phyloP scores from a whole-genome alignment of 2,113 vertebrate species.

The Syngnathus scovelli region DNA sequence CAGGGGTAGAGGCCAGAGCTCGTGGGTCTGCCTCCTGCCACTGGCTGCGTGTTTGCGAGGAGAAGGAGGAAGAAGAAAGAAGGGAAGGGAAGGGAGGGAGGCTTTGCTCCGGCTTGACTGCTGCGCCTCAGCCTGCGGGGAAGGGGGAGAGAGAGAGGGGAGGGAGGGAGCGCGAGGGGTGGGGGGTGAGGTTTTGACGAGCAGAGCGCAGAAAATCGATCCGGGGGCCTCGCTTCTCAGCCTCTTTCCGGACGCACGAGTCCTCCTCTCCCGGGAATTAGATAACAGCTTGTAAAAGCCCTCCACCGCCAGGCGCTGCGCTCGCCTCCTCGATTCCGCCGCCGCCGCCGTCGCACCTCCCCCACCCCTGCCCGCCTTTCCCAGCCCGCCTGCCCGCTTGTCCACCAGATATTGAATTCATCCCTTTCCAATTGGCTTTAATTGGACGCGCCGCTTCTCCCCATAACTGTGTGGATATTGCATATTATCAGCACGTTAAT shows the following conservation, averaged over 20 bases:
- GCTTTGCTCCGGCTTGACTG: conserved; percentile 39
- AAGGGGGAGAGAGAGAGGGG: conserved; percentile 1
- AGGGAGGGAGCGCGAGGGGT: neutral
- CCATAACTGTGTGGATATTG: conserved; percentile 55
- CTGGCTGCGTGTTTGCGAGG: conserved; percentile 22
- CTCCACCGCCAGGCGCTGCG: conserved; percentile 49
- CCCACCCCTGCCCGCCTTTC: conserved; percentile 40
- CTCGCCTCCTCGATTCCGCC: conserved; percentile 39
- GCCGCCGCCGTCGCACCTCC: conserved; percentile 40
- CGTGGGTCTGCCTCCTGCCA: conserved; percentile 51
- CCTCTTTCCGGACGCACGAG: conserved; percentile 64
- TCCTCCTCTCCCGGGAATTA: conserved; percentile 67
- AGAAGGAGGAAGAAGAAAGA: conserved; percentile 39
- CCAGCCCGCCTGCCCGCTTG: conserved; percentile 36
- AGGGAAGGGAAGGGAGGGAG: conserved; percentile 33
- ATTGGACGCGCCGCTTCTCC: conserved; percentile 50
- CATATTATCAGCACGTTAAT: conserved; percentile 62
- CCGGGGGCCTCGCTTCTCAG: conserved; percentile 63
- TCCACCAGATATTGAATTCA: conserved; percentile 46
- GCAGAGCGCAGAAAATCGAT: conserved; percentile 67
- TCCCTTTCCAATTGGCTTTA: conserved; percentile 45
- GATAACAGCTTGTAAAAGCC: conserved; percentile 71
- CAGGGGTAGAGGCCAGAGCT: conserved; percentile 56
- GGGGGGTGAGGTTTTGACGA: conserved; percentile 14
- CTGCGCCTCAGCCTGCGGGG: conserved; percentile 41